Base-by-base conservation (phyloP, 2,113 vertebrate species). In the Clarias batrachus region DNA sequence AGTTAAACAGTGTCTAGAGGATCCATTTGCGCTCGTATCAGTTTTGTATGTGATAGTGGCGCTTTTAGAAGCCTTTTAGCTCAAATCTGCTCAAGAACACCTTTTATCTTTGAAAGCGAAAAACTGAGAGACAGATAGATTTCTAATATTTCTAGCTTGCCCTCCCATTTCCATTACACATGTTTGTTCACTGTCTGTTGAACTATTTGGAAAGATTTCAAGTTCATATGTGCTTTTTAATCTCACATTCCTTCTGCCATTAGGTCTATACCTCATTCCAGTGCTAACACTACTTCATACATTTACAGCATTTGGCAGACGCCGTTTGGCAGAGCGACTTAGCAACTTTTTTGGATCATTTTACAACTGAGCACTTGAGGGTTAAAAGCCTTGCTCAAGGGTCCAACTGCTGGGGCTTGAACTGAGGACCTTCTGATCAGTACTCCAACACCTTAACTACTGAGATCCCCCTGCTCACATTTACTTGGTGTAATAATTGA, bases 1-100 rank as follows among this genome's bases (percentile, higher is more conserved):
- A 77, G 81, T 85, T 79, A 85, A 86, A 85, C 21, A 71, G 27
- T 30, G 79, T 81, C 76, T 86, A 54, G 73, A 78, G 84, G 54
- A 82, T 59, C 70, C 56, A 59, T 14, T 56, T 65, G 52, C 23
- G 2, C 60, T 81, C 25, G 33, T 68, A 85, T 56, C 88, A 87
- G 71, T 82, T 81, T 59, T 71, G 54, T 65, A 70, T 71, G 68
- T 27, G 33, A 68, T 78, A 17, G 30, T 41, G 14, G 30, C 0
- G 7, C 56, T 76, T 81, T 81, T 81, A 33, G 30, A 65, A 52
- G 57, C 54, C 19, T 57, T 70, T 84, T 21, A 59, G 54, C 56
- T 37, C 4, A 2, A 59, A 3, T 0, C 27, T 37, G 52, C 78
- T 80, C 13, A 56, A 19, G 48, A 78, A 17, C 48, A 12, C 1